Evolutionary conservation across 2,113 vertebrate genomes (phyloP).

Genomic region (Nibea albiflora): DNA sequence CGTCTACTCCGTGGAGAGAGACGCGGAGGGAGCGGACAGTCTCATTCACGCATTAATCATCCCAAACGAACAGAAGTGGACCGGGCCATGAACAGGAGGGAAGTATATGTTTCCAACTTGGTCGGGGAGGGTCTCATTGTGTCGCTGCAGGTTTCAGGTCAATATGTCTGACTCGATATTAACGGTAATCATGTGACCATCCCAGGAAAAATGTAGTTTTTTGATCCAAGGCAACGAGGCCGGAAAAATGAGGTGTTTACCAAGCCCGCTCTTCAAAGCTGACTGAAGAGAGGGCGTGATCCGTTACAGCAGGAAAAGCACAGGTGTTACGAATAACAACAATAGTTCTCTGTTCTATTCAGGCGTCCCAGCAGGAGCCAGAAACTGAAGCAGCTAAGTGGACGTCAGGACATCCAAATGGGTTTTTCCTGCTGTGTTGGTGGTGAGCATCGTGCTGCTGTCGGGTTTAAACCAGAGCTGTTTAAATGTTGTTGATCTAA

Average conservation of each 20-base stretch:
- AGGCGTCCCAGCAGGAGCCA: neutral
- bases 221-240: neutral
- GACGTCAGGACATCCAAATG: neutral
- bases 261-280: neutral
- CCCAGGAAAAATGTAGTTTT: neutral
- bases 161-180: too few relatives aligned
- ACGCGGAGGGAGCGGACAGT: neutral
- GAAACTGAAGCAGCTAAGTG: neutral
- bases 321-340: neutral
- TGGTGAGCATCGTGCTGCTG: neutral
- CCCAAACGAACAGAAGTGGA: neutral
- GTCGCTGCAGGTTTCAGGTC: too few relatives aligned
- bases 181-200: too few relatives aligned
- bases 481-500: too few relatives aligned
- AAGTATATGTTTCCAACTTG: neutral
- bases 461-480: neutral
- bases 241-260: neutral
- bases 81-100: neutral
- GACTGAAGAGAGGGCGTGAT: neutral
- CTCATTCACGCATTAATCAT: slow-evolving; percentile 27
- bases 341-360: neutral
- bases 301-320: neutral
- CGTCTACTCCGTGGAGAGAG: slow-evolving; percentile 20
- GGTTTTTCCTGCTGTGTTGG: neutral
- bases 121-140: too few relatives aligned